Base-by-base conservation (phyloP, 1,140 invertebrate species). In the Drosophila repleta region DNA sequence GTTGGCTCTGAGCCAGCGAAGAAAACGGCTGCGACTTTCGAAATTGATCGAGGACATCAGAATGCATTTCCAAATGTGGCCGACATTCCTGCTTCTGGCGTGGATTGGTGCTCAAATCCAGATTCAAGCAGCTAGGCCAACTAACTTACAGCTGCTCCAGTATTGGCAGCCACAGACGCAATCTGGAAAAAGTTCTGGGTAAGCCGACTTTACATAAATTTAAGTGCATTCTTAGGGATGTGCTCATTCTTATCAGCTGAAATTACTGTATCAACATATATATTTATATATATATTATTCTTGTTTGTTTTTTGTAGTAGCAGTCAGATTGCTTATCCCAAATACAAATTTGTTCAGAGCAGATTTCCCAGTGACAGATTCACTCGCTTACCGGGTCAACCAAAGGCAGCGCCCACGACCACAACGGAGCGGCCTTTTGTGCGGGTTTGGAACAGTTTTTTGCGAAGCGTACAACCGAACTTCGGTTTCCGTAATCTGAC, bases 381-480 rank as follows among this genome's bases (percentile, higher is more conserved):
- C 35, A 73, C 46, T 29, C 62, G 62, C 7, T 32, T 87, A 5
- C 39, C 58, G 5, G 41, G 7, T 1, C 45, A 53, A 17, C 70
- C 26, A 4, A 87, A 79, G 51, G 75, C 74, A 5, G 57, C 56
- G 11, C 4, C 70, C 10, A 21, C 78, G 7, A 67, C 72, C 0
- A 88, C 82, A 4, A 87, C 82, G 0, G 79, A 88, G 46, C 79
- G 83, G 3, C 84, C 90, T 0, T 62, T 91, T n/a, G 53, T 88
- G 3, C 68, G 77, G 0, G 80, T 81, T 10, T 91, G 90, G 90
- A 87, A 91, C 15, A 90, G 66, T 41, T 77, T 91, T n/a, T 61
- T 90, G 3, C 90, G 90, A 20, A 91, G 76, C 37, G 80, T 90
- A 11, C 84, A 76, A 20, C 75, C 89, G 3, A 53, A 77, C 5